A percentile compares a stretch with the other conserved stretches of the same genome.
These are phyloP conservation scores for Sebastes kiyomatsui DNA, from an alignment of 2,797 vertebrate species.

Conservation along the genomic window DNA sequence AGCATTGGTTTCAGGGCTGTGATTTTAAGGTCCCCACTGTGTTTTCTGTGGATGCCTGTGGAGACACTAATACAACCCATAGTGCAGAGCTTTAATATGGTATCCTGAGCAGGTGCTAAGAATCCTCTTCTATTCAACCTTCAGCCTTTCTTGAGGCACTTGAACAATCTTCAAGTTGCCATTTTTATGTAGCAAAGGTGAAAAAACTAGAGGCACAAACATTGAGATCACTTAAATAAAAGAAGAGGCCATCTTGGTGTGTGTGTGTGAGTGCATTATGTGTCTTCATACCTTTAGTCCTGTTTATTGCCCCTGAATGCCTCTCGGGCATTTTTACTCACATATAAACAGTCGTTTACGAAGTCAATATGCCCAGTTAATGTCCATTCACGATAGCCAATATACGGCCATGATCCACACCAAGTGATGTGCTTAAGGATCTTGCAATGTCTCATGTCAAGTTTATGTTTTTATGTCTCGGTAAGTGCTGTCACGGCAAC, in stretches of 20 bases:
- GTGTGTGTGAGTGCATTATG: slow-evolving; percentile 10
- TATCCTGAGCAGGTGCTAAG: slow-evolving; percentile 32
- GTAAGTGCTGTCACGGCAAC: slow-evolving; percentile 50
- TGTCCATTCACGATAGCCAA: slow-evolving; percentile 23
- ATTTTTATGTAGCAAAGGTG: slow-evolving; percentile 19
- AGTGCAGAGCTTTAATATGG: slow-evolving; percentile 51
- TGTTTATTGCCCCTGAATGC: slow-evolving; percentile 35
- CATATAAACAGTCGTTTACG: slow-evolving; percentile 43
- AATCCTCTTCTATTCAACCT: slow-evolving; percentile 55
- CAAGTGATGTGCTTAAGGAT: slow-evolving; percentile 25
- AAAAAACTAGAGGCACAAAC: slow-evolving; percentile 1
- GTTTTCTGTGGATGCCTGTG: slow-evolving; percentile 60
- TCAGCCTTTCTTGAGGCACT: slow-evolving; percentile 38
- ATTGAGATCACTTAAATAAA: slow-evolving; percentile 18
- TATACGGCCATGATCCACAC: slow-evolving; percentile 36
- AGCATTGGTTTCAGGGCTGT: slow-evolving; percentile 63
- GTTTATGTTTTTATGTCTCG: slow-evolving; percentile 38
- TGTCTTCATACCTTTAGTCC: slow-evolving; percentile 36
- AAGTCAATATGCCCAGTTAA: slow-evolving; percentile 47
- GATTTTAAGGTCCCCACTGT: slow-evolving; percentile 69
- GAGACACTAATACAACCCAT: slow-evolving; percentile 64
- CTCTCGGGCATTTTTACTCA: slow-evolving; percentile 30
- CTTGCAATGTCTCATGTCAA: slow-evolving; percentile 27
- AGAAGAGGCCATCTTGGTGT: background rate
- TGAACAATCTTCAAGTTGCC: slow-evolving; percentile 13